Evolutionary conservation across 2,888 invertebrate species (phyloP).

Genomic region (Netelia virgata): DNA sequence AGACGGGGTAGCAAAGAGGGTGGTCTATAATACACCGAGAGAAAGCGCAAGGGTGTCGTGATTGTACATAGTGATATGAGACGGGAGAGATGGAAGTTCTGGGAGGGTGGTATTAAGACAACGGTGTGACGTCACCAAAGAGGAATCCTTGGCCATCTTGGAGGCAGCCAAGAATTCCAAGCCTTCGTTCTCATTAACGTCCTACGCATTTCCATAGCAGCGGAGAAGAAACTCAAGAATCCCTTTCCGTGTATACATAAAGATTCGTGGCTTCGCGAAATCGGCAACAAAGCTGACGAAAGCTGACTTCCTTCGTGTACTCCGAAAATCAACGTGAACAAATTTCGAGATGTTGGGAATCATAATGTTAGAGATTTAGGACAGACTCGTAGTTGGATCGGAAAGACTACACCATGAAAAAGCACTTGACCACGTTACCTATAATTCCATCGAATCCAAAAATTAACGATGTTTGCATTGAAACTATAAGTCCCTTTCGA

Average conservation of each 20-base stretch:
- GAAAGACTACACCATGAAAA: background rate
- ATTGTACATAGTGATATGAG: conserved; percentile 73
- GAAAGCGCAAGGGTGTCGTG: conserved; percentile 73
- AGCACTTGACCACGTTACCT: background rate
- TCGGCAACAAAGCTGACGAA: conserved; percentile 67
- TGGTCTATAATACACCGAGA: conserved; percentile 26
- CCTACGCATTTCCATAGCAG: conserved; percentile 79
- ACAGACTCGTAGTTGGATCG: background rate
- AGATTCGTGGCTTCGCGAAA: conserved; percentile 64
- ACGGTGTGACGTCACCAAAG: conserved; percentile 76
- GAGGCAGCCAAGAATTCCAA: conserved; percentile 83
- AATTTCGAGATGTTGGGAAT: background rate
- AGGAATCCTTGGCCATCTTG: conserved; percentile 83
- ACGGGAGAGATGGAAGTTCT: conserved; percentile 48
- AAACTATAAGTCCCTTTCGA: too few species aligned
- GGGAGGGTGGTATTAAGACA: conserved; percentile 55
- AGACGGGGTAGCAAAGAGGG: conserved; percentile 5
- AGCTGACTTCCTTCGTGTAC: conserved; percentile 78
- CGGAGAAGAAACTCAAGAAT: conserved; percentile 30
- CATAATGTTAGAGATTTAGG: background rate
- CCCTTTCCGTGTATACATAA: conserved; percentile 54
- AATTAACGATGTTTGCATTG: too few species aligned
- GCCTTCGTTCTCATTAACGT: conserved; percentile 85
- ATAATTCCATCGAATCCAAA: too few species aligned
- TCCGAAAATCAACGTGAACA: conserved; percentile 34